Conservation (phyloP, 2,113 vertebrate species). For the Alces alces region DNA sequence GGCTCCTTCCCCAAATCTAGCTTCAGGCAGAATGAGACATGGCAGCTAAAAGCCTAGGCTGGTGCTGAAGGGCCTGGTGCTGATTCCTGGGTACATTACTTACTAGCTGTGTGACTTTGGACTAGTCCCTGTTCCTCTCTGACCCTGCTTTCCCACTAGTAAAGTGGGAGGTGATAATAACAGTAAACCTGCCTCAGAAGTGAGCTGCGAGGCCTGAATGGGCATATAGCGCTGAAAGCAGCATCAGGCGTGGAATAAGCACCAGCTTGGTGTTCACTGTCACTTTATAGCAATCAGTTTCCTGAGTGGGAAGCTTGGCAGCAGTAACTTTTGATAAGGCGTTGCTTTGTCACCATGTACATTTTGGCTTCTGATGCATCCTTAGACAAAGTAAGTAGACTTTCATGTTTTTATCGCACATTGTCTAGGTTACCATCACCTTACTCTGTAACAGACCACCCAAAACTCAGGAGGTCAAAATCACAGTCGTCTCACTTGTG, state of each 20-base stretch:
- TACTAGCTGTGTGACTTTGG: not conserved
- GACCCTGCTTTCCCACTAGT: not conserved
- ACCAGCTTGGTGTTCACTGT: accelerated
- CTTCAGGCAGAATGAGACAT: not conserved
- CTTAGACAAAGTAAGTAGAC: not conserved
- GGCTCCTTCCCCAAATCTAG: not conserved
- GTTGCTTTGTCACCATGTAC: no score
- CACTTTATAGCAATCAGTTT: accelerated
- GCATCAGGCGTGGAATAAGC: accelerated
- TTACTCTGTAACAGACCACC: not conserved
- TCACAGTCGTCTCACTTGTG: accelerated
- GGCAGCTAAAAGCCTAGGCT: not conserved
- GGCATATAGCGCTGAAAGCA: accelerated
- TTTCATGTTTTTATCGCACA: accelerated
- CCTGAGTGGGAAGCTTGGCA: not conserved
- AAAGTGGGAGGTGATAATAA: not conserved
- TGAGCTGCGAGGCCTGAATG: accelerated
- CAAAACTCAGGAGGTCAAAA: not conserved
- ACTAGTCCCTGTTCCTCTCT: not conserved
- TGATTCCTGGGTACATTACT: not conserved
- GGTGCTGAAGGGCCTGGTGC: not conserved
- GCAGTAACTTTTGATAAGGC: no score
- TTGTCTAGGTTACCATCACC: not conserved
- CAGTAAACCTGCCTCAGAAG: no score
- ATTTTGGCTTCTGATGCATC: accelerated